Evolutionary conservation across 2,113 vertebrate species (phyloP), one percentile per base, ranked within the genome.

Genomic region (Bos javanicus): DNA sequence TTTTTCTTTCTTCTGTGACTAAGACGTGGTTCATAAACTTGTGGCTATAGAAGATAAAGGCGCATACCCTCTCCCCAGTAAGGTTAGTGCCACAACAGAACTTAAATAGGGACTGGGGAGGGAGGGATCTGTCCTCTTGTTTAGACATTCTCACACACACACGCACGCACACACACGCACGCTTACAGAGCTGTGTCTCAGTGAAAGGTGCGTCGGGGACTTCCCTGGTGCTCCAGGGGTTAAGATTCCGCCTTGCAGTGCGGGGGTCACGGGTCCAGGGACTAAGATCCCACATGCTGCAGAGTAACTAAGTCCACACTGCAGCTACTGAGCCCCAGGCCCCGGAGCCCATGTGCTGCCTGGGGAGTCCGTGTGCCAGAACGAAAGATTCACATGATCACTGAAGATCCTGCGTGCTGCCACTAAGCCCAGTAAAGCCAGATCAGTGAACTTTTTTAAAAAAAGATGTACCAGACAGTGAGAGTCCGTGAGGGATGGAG

Each of bases 51-150:
- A 52, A 56, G 43, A 60, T 0, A 57, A 48, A 54, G 39, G 39
- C 60, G 15, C 16, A 50, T 17, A 33, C 4, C 6, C 17, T 48
- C 13, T 4, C 4, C 17, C 54, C 43, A 16, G 50, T 12, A 48
- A 59, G 57, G 46, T 8, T 26, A 64, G n/a, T 0, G 3, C 6
- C 43, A 9, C 4, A 2, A 1, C 0, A 39, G 62, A 43, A 4
- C 59, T 39, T 28, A 12, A 67, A 7, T 2, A 26, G 26, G 3
- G 5, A 0, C 60, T 50, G 9, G 48, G 36, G 48, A 52, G 25
- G 11, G 11, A 62, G 30, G 10, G 7, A 26, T 36, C 1, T 36
- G 52, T 14, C 81, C n/a, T 62, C 23, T 36, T 39, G 3, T 19
- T 19, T 19, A 36, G 28, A 80, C 12, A 3, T 13, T 56, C 78